Percentiles rank a stretch among this genome's conserved stretches.
Conservation (phyloP, 2,888 invertebrate genomes). For the Cephus sareptanus region DNA sequence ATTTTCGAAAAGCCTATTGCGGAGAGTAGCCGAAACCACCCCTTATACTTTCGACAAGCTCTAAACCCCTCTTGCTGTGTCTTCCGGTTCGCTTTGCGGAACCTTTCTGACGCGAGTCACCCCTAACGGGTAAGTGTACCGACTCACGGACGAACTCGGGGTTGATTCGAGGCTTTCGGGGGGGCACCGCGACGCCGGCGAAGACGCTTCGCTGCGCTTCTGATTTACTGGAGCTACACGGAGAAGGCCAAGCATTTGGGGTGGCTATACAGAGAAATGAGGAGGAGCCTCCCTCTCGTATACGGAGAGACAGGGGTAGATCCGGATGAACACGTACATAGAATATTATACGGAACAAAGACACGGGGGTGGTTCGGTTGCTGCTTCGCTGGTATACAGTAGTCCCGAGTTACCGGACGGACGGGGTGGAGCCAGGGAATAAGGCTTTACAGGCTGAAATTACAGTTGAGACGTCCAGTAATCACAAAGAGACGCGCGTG, state of each 20-base stretch:
- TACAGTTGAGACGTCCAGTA: neutral
- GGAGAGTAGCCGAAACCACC: neutral
- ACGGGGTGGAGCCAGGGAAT: slow-evolving; percentile 28
- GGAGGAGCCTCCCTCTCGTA: neutral
- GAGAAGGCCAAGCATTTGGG: slow-evolving; percentile 16
- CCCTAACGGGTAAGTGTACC: slow-evolving; percentile 30
- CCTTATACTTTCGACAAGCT: neutral
- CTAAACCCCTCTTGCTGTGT: slow-evolving; percentile 2
- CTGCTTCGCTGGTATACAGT: neutral
- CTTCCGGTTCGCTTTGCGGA: slow-evolving; percentile 6
- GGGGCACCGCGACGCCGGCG: slow-evolving; percentile 29
- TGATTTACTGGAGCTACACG: slow-evolving; percentile 50
- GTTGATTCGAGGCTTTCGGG: slow-evolving; percentile 36
- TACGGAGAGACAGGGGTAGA: slow-evolving; percentile 5
- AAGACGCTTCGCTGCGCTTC: slow-evolving; percentile 57
- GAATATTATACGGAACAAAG: slow-evolving; percentile 10
- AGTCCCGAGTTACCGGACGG: slow-evolving; percentile 19
- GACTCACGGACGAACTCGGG: slow-evolving; percentile 31
- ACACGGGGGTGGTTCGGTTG: neutral
- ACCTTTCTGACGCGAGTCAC: slow-evolving; percentile 11
- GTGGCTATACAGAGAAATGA: slow-evolving; percentile 10
- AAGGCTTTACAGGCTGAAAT: slow-evolving; percentile 25
- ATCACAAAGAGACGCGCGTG: neutral
- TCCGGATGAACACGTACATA: slow-evolving; percentile 13
- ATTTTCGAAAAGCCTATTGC: neutral